These are phyloP conservation scores for Blera fallax DNA, from an alignment of 2,888 invertebrate genomes.

Conservation along the genomic window DNA sequence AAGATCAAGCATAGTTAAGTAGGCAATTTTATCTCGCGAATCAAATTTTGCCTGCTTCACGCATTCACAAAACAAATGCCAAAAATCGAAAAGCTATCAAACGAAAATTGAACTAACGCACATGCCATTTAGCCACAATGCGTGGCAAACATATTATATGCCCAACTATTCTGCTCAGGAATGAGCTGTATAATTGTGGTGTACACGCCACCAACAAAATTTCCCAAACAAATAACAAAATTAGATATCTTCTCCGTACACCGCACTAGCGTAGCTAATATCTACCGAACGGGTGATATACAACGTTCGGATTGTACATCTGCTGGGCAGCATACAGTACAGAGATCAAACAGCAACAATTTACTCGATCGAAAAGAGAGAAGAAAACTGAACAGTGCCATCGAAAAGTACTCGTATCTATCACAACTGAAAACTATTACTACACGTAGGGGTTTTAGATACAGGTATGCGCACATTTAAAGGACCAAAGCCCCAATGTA, in stretches of 20 bases:
- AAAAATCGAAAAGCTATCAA: conserved; percentile 33
- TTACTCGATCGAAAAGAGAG: background rate
- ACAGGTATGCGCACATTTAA: no score
- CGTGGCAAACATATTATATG: conserved; percentile 47
- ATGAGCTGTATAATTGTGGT: conserved; percentile 57
- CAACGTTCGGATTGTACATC: conserved; percentile 3
- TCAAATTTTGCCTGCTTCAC: conserved; percentile 14
- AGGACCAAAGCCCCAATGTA: no score
- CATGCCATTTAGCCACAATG: conserved; percentile 46
- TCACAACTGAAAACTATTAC: no score
- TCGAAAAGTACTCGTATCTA: background rate
- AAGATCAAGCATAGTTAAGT: conserved; percentile 10
- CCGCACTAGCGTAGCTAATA: conserved; percentile 7
- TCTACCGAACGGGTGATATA: background rate
- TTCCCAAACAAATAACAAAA: conserved; percentile 30
- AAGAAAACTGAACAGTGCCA: background rate
- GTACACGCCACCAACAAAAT: conserved; percentile 20
- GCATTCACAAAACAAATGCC: background rate
- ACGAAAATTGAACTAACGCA: conserved; percentile 49
- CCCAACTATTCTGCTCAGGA: conserved; percentile 35
- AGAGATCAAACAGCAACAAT: background rate
- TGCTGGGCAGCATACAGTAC: background rate
- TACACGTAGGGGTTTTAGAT: no score
- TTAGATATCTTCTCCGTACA: conserved; percentile 19
- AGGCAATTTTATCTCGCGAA: background rate